Evolutionary conservation across 2,797 vertebrate species (phyloP).

Genomic region (Syngnathus acus): DNA sequence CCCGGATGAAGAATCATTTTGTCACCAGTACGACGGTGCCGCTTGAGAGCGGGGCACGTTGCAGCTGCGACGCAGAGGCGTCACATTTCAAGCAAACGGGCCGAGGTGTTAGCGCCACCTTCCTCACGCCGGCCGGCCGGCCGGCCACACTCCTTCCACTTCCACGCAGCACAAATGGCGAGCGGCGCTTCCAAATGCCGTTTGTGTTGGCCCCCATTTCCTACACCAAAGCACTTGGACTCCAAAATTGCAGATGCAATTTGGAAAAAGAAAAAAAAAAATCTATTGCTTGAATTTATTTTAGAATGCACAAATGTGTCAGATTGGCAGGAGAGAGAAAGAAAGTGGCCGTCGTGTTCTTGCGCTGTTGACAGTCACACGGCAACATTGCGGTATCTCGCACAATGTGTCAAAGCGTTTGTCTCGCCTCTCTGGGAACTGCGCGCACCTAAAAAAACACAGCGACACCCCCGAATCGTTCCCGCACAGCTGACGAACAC

Average conservation of each 20-base stretch:
- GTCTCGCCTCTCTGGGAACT: conserved; percentile 68
- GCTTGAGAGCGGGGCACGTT: conserved; percentile 51
- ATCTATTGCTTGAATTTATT: no score
- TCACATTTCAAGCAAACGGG: conserved; percentile 80
- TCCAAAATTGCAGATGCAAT: no score
- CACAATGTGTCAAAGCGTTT: conserved; percentile 79
- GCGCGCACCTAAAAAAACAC: conserved; percentile 90
- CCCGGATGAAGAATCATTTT: no score
- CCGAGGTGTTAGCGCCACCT: conserved; percentile 40
- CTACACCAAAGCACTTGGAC: background rate
- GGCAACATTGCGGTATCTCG: conserved; percentile 70
- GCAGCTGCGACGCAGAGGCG: conserved; percentile 69
- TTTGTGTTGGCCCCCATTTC: background rate
- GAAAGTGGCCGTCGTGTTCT: conserved; percentile 25
- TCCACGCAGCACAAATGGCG: conserved; percentile 11
- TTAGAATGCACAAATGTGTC: no score
- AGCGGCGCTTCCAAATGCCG: background rate
- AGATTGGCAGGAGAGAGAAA: background rate
- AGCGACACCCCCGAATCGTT: conserved; percentile 59
- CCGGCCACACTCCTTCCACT: conserved; percentile 52
- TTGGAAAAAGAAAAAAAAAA: no score
- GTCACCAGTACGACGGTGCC: background rate
- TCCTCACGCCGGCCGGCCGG: conserved; percentile 46
- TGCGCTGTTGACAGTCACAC: conserved; percentile 61
- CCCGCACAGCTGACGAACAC: conserved; percentile 91